Percentiles rank a stretch among this genome's conserved stretches.
phyloP scores from a whole-genome alignment of 2,113 vertebrate genomes.

The Forbesichthys agassizii region DNA sequence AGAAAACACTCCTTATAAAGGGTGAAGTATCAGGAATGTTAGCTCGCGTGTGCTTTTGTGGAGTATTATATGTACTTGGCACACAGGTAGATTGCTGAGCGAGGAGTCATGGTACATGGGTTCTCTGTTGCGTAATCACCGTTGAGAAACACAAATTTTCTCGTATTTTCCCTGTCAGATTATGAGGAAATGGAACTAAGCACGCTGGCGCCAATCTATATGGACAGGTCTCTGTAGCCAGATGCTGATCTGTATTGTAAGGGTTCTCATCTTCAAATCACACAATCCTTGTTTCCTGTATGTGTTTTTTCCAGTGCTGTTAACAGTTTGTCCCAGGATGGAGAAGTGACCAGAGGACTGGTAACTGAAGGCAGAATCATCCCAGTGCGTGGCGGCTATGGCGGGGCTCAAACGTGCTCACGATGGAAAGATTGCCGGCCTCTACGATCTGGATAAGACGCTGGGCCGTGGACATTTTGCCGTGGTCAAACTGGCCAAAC shows the following conservation, averaged over 20 bases:
- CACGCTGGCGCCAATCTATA: neutral
- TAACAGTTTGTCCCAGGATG: slow-evolving; percentile 34
- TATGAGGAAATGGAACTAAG: slow-evolving; percentile 13
- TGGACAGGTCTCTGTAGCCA: too few relatives aligned
- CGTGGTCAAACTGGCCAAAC: slow-evolving; percentile 97
- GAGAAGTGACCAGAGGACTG: slow-evolving; percentile 46
- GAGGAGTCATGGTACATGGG: slow-evolving; percentile 29
- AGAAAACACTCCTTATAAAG: slow-evolving; percentile 51
- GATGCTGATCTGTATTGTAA: neutral
- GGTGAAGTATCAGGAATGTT: slow-evolving; percentile 60
- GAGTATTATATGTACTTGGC: slow-evolving; percentile 20
- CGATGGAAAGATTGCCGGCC: slow-evolving; percentile 96
- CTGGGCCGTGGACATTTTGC: slow-evolving; percentile 97
- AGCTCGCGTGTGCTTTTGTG: slow-evolving; percentile 9
- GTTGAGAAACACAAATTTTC: neutral
- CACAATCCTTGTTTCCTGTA: neutral
- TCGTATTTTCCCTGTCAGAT: slow-evolving; percentile 13
- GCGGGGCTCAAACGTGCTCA: slow-evolving; percentile 95
- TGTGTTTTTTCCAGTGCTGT: neutral
- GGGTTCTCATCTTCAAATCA: neutral
- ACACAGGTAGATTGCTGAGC: slow-evolving; percentile 37
- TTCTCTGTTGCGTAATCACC: neutral
- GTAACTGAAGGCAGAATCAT: slow-evolving; percentile 27
- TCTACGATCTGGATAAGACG: slow-evolving; percentile 98
- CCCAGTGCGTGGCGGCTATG: slow-evolving; percentile 78